Evolutionary conservation across 2,797 vertebrate species (phyloP).

Genomic region (Coregonus sp.): DNA sequence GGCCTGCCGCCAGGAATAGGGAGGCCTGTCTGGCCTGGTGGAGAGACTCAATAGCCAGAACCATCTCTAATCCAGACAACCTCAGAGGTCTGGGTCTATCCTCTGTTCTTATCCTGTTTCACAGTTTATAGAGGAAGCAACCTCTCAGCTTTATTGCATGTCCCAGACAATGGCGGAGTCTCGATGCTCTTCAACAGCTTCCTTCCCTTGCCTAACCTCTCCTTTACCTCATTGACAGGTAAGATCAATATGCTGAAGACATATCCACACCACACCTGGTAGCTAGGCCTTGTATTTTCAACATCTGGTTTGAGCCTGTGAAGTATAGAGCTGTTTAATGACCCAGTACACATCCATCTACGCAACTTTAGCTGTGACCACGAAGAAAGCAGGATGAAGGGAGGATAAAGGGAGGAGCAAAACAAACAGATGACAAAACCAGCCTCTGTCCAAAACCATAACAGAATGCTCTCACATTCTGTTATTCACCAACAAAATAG

Average conservation of each 20-base stretch:
- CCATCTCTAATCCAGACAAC: neutral
- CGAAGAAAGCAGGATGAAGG: neutral
- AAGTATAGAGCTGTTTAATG: slow-evolving; percentile 5
- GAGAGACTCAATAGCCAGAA: no score
- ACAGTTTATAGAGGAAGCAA: slow-evolving; percentile 44
- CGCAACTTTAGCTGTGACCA: neutral
- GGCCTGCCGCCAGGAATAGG: no score
- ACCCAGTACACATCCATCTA: slow-evolving; percentile 2
- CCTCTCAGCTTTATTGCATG: slow-evolving; percentile 33
- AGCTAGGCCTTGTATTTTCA: slow-evolving; percentile 2
- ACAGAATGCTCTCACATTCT: neutral
- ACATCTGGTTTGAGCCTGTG: neutral
- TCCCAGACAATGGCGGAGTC: slow-evolving; percentile 31
- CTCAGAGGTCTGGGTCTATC: no score
- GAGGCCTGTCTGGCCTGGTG: no score
- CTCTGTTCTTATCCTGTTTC: slow-evolving; percentile 28
- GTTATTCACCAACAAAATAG: neutral
- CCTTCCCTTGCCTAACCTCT: slow-evolving; percentile 36
- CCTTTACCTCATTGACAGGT: slow-evolving; percentile 15
- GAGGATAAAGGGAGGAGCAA: no score
- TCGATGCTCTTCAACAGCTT: slow-evolving; percentile 15
- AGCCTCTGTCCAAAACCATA: slow-evolving; percentile 1
- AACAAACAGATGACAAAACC: slow-evolving; percentile 8
- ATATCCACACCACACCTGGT: neutral
- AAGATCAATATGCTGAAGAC: slow-evolving; percentile 26